Evolutionary conservation across 2,113 vertebrate genomes (phyloP).

Genomic region (Tupaia tana): DNA sequence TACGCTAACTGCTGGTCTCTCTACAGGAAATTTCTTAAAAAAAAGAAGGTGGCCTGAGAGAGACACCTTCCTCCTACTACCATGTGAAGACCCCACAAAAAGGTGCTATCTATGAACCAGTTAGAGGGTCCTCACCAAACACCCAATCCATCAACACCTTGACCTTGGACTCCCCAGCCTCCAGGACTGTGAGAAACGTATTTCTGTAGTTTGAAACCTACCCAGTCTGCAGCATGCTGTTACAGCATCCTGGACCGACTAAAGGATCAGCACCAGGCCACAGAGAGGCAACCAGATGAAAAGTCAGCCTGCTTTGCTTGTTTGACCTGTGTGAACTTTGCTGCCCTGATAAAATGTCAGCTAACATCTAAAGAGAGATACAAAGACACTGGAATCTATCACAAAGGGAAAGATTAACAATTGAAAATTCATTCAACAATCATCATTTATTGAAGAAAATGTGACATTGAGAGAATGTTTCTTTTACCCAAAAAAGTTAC

Average conservation of each 20-base stretch:
- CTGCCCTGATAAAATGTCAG: background rate
- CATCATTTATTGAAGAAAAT: slow-evolving; percentile 26
- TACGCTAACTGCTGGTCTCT: no score
- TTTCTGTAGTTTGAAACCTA: background rate
- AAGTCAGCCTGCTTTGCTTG: background rate
- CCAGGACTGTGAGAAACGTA: background rate
- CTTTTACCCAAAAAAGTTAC: background rate
- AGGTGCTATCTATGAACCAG: background rate
- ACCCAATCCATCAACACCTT: background rate
- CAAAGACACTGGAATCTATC: background rate
- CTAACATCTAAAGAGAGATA: background rate
- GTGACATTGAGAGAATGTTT: background rate
- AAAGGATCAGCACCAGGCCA: background rate
- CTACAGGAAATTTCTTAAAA: no score
- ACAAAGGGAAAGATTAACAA: slow-evolving; percentile 5
- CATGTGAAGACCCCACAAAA: background rate
- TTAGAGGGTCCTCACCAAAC: background rate
- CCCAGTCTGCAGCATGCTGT: background rate
- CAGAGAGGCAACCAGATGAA: background rate
- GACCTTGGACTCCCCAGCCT: background rate
- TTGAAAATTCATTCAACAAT: background rate
- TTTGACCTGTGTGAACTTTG: background rate
- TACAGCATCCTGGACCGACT: background rate
- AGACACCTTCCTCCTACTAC: background rate
- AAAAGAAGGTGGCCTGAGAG: background rate